Evolutionary conservation across 1,140 invertebrate species (phyloP).

Genomic region (Grapholita molesta): DNA sequence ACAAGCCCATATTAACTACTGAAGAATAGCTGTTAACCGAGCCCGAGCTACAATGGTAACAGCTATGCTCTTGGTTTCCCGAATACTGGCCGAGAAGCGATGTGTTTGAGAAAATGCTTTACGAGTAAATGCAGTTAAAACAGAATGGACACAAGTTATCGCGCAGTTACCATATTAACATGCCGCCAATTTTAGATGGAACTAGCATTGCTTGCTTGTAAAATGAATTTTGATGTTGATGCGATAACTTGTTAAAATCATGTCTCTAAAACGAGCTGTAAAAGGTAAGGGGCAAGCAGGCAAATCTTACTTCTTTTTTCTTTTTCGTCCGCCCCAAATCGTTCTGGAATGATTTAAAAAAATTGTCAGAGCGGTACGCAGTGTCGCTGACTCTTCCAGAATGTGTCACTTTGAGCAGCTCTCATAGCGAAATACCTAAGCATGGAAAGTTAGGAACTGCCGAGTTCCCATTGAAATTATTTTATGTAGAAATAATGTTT

Average conservation of each 20-base stretch:
- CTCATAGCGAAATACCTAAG: neutral
- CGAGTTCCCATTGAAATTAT: neutral
- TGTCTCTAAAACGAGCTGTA: conserved; percentile 72
- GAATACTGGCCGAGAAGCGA: conserved; percentile 66
- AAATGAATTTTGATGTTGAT: conserved; percentile 53
- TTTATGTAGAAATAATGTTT: conserved; percentile 13
- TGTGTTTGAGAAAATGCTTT: conserved; percentile 64
- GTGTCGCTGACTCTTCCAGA: neutral
- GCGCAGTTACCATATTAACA: conserved; percentile 35
- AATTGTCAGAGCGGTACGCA: conserved; percentile 46
- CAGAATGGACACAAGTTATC: conserved; percentile 72
- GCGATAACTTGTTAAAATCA: conserved; percentile 70
- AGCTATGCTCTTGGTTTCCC: conserved; percentile 57
- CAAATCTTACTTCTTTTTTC: conserved; percentile 96
- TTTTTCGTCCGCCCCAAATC: conserved; percentile 96
- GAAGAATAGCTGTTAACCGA: conserved; percentile 57
- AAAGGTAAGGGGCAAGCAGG: conserved; percentile 76
- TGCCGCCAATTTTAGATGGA: conserved; percentile 51
- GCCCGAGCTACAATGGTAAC: conserved; percentile 33
- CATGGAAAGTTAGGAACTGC: neutral
- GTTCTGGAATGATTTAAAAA: conserved; percentile 85
- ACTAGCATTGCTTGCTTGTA: conserved; percentile 31
- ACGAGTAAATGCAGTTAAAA: conserved; percentile 56
- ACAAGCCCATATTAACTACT: conserved; percentile 57
- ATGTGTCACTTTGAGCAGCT: neutral